These are phyloP conservation scores for Drosophila chauvacae DNA, from an alignment of 1,140 invertebrate species.

Conservation along the genomic window DNA sequence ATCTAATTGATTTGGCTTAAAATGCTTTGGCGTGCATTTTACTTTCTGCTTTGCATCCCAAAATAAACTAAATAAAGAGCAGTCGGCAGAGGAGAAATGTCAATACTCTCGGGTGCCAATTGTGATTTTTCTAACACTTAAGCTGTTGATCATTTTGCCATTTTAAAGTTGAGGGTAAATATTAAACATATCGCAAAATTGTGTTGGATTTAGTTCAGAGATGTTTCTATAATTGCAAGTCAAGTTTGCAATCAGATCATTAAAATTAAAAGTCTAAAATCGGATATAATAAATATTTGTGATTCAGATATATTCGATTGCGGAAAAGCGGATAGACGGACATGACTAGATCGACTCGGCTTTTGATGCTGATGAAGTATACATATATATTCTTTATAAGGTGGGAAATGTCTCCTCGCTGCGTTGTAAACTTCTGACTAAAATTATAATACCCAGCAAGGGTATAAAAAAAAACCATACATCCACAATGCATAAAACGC, in stretches of 20 bases:
- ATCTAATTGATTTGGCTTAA: conserved; percentile 55
- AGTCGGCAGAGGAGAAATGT: background rate
- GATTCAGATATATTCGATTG: too few relatives aligned
- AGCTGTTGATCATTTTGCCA: background rate
- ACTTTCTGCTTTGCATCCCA: conserved; percentile 4
- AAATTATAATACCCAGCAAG: too few relatives aligned
- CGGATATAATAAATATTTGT: too few relatives aligned
- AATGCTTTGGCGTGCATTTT: conserved; percentile 29
- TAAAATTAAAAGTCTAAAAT: too few relatives aligned
- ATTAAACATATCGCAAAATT: background rate
- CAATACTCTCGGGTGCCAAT: background rate
- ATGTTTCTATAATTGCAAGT: background rate
- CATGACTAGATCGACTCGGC: too few relatives aligned
- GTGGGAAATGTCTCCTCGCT: too few relatives aligned
- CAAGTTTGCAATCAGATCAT: too few relatives aligned
- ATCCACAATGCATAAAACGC: background rate
- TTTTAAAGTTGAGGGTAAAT: background rate
- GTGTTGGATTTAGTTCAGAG: background rate
- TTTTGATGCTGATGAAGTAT: too few relatives aligned
- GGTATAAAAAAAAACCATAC: too few relatives aligned
- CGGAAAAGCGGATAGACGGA: too few relatives aligned
- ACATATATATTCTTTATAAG: too few relatives aligned
- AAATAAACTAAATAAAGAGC: conserved; percentile 27
- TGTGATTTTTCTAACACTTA: background rate
- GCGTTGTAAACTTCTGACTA: too few relatives aligned